Percentiles rank a stretch among this genome's conserved stretches.
These are phyloP conservation scores for Drosophila seguyi DNA, from an alignment of 1,140 invertebrate species.

Conservation along the genomic window DNA sequence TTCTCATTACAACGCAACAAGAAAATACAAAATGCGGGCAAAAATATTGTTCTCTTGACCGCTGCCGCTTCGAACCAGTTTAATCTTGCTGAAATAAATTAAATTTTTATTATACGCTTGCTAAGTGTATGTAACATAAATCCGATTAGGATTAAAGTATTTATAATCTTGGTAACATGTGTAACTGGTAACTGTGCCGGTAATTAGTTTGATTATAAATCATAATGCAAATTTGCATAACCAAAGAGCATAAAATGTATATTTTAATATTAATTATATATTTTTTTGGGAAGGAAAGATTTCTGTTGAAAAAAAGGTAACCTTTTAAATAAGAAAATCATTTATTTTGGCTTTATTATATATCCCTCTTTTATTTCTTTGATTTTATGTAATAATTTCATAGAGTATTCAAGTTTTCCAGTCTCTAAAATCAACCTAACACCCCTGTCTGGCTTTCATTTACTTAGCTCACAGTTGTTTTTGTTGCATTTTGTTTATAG, in stretches of 20 bases:
- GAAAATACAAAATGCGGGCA: slow-evolving; percentile 25
- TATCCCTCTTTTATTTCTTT: too few relatives aligned
- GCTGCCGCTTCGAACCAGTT: slow-evolving; percentile 54
- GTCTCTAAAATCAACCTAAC: background rate
- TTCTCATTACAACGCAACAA: slow-evolving; percentile 24
- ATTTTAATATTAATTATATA: background rate
- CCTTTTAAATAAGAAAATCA: background rate
- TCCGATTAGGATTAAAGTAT: slow-evolving; percentile 34
- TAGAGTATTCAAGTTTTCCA: slow-evolving; percentile 18
- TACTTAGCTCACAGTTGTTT: slow-evolving; percentile 21
- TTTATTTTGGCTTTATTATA: background rate
- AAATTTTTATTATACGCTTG: slow-evolving; percentile 41
- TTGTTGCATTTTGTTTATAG: slow-evolving; percentile 27
- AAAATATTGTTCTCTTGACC: slow-evolving; percentile 62
- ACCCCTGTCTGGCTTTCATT: slow-evolving; percentile 32
- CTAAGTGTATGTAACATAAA: slow-evolving; percentile 45
- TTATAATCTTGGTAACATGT: slow-evolving; percentile 4
- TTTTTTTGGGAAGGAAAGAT: background rate
- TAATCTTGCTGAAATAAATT: slow-evolving; percentile 51
- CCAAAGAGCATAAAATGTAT: background rate
- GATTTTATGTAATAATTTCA: background rate
- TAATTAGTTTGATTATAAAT: slow-evolving; percentile 3
- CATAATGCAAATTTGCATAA: background rate
- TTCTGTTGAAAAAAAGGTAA: background rate
- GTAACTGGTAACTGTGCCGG: slow-evolving; percentile 13